A percentile compares a stretch with the other conserved stretches of the same genome.
Conservation (phyloP, 2,113 vertebrate species). For the Cichladusa arquata region DNA sequence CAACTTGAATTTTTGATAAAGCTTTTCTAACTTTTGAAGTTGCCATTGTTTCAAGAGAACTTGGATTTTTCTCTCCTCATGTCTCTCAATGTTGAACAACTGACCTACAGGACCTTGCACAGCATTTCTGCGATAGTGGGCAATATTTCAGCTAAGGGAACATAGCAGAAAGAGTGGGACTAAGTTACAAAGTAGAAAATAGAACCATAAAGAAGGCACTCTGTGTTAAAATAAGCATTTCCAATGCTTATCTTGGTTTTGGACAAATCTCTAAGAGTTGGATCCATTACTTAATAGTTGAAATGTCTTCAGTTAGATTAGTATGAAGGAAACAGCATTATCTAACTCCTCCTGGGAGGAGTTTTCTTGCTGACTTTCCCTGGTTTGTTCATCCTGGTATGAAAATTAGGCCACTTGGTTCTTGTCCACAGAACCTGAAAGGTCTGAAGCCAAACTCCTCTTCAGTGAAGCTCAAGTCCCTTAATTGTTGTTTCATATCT, state of each 20-base stretch:
- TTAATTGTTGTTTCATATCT: not conserved
- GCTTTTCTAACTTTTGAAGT: not conserved
- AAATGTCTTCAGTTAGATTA: not conserved
- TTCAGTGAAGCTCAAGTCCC: not conserved
- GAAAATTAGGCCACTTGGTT: not conserved
- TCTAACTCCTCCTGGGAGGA: not conserved
- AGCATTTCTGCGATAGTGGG: not conserved
- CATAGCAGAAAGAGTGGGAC: not conserved
- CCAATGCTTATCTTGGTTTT: not conserved
- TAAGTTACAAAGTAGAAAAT: not conserved
- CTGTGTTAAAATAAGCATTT: not conserved
- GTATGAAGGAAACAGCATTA: not conserved
- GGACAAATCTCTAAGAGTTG: not conserved
- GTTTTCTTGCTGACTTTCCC: not conserved
- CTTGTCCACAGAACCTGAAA: not conserved
- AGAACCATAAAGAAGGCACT: not conserved
- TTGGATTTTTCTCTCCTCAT: not conserved
- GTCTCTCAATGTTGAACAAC: not conserved
- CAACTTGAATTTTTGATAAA: not conserved
- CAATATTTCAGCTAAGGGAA: not conserved
- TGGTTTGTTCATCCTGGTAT: not conserved
- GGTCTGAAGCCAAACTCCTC: not conserved
- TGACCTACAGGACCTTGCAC: not conserved
- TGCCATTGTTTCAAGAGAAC: not conserved
- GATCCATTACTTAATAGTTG: not conserved